Base-by-base conservation (phyloP, 2,113 vertebrate genomes). In the Excalfactoria chinensis region DNA sequence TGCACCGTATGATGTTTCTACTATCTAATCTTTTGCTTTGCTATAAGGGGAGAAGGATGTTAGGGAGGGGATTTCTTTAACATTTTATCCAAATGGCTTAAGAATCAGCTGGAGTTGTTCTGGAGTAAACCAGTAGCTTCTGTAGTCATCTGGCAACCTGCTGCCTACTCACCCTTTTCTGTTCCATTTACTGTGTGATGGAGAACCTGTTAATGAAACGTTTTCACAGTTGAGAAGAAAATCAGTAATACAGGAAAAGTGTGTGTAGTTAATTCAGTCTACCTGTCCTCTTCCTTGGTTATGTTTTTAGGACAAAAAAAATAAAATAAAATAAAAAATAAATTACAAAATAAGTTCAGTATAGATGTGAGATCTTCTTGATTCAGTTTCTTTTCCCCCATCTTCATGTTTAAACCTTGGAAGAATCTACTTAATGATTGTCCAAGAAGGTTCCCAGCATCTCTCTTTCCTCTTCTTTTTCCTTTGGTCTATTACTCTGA, bases 71-170 rank as follows among this genome's bases (percentile, higher is more conserved):
- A 32, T 58, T 70, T 37, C 16, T 25, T 43, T 46, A 11, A 0
- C 7, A 14, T 18, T 53, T 22, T 81, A 43, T 3, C 44, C 20
- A 72, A 83, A 30, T 7, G 12, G 71, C 1, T 2, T 23, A 67
- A 20, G n/a, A 40, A 1, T 28, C 56, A 51, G 44, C 49, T 55
- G 51, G 5, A 13, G 35, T 2, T 46, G 4, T 66, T 53, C 51
- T 53, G 26, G 51, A 53, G 26, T 53, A 30, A 53, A 30, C 51
- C 26, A 53, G 8, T 44, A 11, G 19, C n/a, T 60, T 53, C 3
- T 23, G 6, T 0, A 30, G 58, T 37, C 26, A 3, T 9, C 30
- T 5, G 0, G 26, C 26, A 28, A 0, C 7, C 25, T 7, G 2
- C 44, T 35, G 3, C 34, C 30, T n/a, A 1, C 49, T 13, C 21